Evolutionary conservation across 2,113 vertebrate genomes (phyloP), one percentile per base, ranked within the genome.

Genomic region (Pipra filicauda): DNA sequence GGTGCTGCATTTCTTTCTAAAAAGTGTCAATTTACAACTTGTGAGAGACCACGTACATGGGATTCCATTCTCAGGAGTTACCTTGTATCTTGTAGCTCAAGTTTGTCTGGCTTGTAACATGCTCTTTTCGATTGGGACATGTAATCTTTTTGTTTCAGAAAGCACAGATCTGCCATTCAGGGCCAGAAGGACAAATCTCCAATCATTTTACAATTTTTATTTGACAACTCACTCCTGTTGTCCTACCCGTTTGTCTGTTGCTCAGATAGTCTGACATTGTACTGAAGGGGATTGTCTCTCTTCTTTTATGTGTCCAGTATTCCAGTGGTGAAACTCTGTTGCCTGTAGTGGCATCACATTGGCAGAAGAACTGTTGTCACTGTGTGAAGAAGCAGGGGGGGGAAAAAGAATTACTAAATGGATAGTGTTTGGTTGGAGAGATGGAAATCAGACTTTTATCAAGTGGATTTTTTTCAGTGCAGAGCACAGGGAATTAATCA

Each of bases 401-500:
- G 7, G 2, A 1, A 11, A 15, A 61, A 20, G 8, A 31, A 21
- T 35, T 17, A 71, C 44, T 70, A 83, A 90, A 76, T 69, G 24
- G n/a, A 17, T 73, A 22, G 35, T 39, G 30, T 73, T 54, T 82
- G 52, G 49, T 44, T 85, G 49, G 27, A 76, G 39, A 90, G 88
- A 39, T 78, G 71, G 23, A 85, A 86, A 91, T 92, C 35, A 85
- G 48, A 27, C 62, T 95, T 89, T 31, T 83, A 43, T 79, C 39
- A 73, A 87, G 89, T 69, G 61, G 23, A 0, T 5, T 84, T 91
- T 92, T 78, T 73, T 65, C 58, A 89, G 24, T 51, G 55, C 46
- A 80, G 46, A 84, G 55, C 33, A 74, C 51, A 71, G 51, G n/a
- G 12, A 49, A 92, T 93, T 93, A 91, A 95, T 93, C 91, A 96